Conservation (phyloP, 2,888 invertebrate genomes). For the Drosophila vallismaia region DNA sequence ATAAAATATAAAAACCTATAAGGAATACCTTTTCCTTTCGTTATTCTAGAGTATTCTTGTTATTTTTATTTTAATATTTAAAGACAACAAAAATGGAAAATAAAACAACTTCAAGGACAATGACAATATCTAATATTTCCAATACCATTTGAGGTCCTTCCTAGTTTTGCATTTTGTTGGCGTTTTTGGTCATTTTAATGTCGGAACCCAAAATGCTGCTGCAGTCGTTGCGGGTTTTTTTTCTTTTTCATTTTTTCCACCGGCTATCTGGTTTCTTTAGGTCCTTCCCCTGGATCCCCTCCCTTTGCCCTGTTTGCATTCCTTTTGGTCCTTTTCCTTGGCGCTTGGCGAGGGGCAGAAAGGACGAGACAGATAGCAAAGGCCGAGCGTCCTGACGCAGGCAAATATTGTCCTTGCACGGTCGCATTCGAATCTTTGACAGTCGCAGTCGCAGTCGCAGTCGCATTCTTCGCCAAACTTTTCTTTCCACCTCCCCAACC, state of each 20-base stretch:
- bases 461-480: conserved; percentile 23
- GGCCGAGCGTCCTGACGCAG: conserved; percentile 47
- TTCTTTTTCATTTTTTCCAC: conserved; percentile 18
- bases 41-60: too few species aligned
- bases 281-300: background rate
- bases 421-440: conserved; percentile 69
- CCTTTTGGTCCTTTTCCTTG: conserved; percentile 53
- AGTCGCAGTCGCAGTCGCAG: conserved; percentile 37
- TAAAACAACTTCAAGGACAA: too few species aligned
- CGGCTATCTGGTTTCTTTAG: conserved; percentile 12
- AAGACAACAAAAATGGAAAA: too few species aligned
- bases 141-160: background rate
- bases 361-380: conserved; percentile 26
- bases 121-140: too few species aligned
- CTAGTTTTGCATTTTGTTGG: conserved; percentile 39
- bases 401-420: conserved; percentile 74
- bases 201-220: conserved; percentile 30
- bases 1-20: too few species aligned
- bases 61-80: too few species aligned
- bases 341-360: background rate
- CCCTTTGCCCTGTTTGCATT: conserved; percentile 27
- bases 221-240: conserved; percentile 12
- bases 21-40: too few species aligned
- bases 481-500: background rate
- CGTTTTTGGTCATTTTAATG: conserved; percentile 52